These are phyloP conservation scores for Oeneis ivallda DNA, from an alignment of 2,888 invertebrate species.

Conservation along the genomic window DNA sequence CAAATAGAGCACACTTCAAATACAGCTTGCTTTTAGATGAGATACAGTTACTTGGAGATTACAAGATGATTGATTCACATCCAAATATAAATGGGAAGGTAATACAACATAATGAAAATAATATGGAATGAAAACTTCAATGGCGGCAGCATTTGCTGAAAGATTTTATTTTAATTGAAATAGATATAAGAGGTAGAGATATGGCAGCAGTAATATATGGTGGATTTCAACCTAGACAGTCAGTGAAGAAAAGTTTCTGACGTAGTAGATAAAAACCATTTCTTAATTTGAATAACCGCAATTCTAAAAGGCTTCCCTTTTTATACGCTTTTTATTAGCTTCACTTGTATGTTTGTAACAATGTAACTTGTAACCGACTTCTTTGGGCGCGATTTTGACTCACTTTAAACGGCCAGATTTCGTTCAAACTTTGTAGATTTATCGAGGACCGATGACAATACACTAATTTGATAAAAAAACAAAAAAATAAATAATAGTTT, in stretches of 20 bases:
- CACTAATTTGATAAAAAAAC: too few species aligned
- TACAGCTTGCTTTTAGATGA: slow-evolving; percentile 42
- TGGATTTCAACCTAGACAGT: background rate
- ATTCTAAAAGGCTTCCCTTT: background rate
- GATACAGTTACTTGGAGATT: slow-evolving; percentile 16
- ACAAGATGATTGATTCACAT: slow-evolving; percentile 25
- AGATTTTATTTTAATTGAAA: background rate
- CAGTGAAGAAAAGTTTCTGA: background rate
- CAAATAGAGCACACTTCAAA: slow-evolving; percentile 45
- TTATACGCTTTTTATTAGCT: too few species aligned
- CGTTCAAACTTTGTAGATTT: too few species aligned
- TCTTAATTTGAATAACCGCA: background rate
- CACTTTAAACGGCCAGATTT: too few species aligned
- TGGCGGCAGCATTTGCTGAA: background rate
- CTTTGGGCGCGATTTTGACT: too few species aligned
- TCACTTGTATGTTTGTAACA: too few species aligned
- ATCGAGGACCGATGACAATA: too few species aligned
- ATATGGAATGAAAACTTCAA: background rate
- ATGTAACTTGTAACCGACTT: too few species aligned
- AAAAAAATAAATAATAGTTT: too few species aligned
- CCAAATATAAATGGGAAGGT: slow-evolving; percentile 14
- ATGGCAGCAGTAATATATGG: background rate
- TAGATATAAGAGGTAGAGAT: background rate
- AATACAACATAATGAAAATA: background rate
- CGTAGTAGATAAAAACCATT: background rate